Conservation (phyloP, 2,888 invertebrate genomes). For the Seira musarum region DNA sequence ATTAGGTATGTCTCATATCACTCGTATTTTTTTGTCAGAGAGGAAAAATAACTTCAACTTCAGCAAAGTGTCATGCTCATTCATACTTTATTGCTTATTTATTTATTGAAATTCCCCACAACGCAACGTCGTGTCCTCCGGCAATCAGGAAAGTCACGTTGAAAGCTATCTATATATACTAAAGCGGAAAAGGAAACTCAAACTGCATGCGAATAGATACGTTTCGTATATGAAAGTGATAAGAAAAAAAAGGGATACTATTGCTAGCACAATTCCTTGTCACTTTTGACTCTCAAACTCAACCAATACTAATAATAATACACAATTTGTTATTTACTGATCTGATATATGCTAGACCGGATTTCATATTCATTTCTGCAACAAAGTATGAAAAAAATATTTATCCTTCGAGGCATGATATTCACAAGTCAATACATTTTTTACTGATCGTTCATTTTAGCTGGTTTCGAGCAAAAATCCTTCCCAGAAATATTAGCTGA, state of each 20-base stretch:
- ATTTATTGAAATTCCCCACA: neutral
- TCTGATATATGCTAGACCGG: neutral
- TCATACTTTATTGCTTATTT: neutral
- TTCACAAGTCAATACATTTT: too few relatives aligned
- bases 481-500: too few relatives aligned
- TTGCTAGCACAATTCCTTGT: neutral
- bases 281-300: neutral
- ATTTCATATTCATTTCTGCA: neutral
- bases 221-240: too few relatives aligned
- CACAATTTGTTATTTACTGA: neutral
- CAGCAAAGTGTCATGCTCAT: neutral
- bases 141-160: neutral
- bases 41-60: neutral
- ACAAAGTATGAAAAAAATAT: too few relatives aligned
- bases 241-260: neutral
- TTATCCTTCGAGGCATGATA: too few relatives aligned
- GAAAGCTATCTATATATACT: neutral
- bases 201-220: too few relatives aligned
- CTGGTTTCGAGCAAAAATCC: too few relatives aligned
- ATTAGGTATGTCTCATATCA: slow-evolving; percentile 6
- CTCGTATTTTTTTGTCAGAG: neutral
- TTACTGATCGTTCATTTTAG: too few relatives aligned
- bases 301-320: neutral
- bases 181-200: too few relatives aligned
- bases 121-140: neutral